phyloP scores from a whole-genome alignment of 2,888 invertebrate species.

The Elysia crispata region DNA sequence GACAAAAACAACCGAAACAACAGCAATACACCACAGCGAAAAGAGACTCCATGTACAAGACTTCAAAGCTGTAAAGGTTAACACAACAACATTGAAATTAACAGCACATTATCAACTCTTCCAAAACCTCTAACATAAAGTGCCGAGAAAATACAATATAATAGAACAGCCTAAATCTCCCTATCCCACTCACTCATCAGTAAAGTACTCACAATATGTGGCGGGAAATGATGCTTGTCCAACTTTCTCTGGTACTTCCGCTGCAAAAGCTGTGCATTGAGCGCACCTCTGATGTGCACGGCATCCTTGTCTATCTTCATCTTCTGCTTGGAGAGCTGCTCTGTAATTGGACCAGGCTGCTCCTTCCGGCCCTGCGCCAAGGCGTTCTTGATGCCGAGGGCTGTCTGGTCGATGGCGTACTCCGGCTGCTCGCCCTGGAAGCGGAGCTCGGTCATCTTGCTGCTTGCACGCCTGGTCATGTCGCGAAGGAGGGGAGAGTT shows the following conservation, averaged over 20 bases:
- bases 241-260: slow-evolving; percentile 63
- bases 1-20: too few relatives aligned
- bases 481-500: neutral
- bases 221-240: slow-evolving; percentile 74
- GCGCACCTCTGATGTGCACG: slow-evolving; percentile 82
- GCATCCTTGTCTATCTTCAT: slow-evolving; percentile 87
- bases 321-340: slow-evolving; percentile 52
- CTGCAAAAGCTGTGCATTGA: slow-evolving; percentile 72
- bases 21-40: too few relatives aligned
- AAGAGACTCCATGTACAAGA: too few relatives aligned
- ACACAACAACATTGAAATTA: too few relatives aligned
- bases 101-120: too few relatives aligned
- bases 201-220: slow-evolving; percentile 72
- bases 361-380: slow-evolving; percentile 65
- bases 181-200: neutral
- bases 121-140: too few relatives aligned
- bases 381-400: slow-evolving; percentile 79
- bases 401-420: slow-evolving; percentile 80
- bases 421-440: slow-evolving; percentile 46
- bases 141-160: too few relatives aligned
- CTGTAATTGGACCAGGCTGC: slow-evolving; percentile 47
- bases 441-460: slow-evolving; percentile 40
- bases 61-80: too few relatives aligned
- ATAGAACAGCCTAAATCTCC: too few relatives aligned
- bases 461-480: slow-evolving; percentile 32